Conservation (phyloP, 2,888 invertebrate species). For the Latrodectus hesperus region DNA sequence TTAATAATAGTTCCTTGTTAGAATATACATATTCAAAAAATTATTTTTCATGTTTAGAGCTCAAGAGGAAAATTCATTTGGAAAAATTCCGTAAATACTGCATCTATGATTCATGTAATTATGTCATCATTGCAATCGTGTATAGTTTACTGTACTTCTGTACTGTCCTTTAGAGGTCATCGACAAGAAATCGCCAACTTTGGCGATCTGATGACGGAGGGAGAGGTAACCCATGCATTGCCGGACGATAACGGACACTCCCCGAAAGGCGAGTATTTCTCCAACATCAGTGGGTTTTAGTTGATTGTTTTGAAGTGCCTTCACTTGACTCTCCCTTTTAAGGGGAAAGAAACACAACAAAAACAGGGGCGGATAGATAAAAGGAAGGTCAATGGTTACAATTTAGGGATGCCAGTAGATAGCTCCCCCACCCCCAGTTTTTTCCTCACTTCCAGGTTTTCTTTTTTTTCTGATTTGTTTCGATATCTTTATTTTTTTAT, state of each 20-base stretch:
- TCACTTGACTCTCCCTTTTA: slow-evolving; percentile 19
- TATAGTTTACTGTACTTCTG: not conserved
- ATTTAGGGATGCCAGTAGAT: slow-evolving; percentile 39
- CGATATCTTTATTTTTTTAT: not conserved
- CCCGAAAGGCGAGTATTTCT: slow-evolving; percentile 62
- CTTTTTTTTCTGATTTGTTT: not conserved
- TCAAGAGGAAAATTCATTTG: too few relatives aligned
- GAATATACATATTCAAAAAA: too few relatives aligned
- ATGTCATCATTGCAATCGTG: too few relatives aligned
- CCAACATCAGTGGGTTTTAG: slow-evolving; percentile 54
- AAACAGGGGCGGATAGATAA: slow-evolving; percentile 35
- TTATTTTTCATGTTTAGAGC: too few relatives aligned
- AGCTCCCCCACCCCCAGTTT: not conserved
- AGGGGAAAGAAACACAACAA: slow-evolving; percentile 53
- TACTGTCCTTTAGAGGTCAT: not conserved
- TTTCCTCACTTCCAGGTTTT: not conserved
- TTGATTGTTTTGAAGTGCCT: slow-evolving; percentile 66
- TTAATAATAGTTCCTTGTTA: too few relatives aligned
- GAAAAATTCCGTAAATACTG: too few relatives aligned
- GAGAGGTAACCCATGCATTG: not conserved
- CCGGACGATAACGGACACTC: slow-evolving; percentile 55
- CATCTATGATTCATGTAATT: too few relatives aligned
- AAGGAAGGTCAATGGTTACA: slow-evolving; percentile 41
- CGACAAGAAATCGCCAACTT: slow-evolving; percentile 29
- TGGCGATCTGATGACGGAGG: slow-evolving; percentile 10